Percentiles rank a stretch among this genome's conserved stretches.
phyloP scores from a whole-genome alignment of 2,888 invertebrate species.

The Xylota sylvarum region DNA sequence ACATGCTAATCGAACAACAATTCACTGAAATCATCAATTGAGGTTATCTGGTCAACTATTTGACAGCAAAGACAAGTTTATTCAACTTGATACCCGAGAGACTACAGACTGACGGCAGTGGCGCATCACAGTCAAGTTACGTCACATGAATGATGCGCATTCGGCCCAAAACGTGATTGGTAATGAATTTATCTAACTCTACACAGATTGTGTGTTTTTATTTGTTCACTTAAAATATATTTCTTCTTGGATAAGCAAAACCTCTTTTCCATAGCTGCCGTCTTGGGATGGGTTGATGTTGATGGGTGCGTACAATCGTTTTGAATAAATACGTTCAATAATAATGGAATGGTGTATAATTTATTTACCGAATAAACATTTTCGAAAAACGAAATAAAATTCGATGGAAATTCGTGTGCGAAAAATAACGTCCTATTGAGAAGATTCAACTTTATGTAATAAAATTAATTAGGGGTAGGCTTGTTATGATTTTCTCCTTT shows the following conservation, averaged over 20 bases:
- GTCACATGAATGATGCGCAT: slow-evolving; percentile 20
- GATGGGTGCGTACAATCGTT: slow-evolving; percentile 10
- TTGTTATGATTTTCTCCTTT: slow-evolving; percentile 11
- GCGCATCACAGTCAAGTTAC: slow-evolving; percentile 44
- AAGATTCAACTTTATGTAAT: slow-evolving; percentile 10
- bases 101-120: background rate
- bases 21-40: slow-evolving; percentile 67
- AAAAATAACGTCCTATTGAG: slow-evolving; percentile 12
- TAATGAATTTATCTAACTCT: slow-evolving; percentile 64
- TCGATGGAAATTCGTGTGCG: slow-evolving; percentile 26
- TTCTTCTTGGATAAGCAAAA: slow-evolving; percentile 28
- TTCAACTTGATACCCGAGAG: slow-evolving; percentile 48
- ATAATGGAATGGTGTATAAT: background rate
- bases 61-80: slow-evolving; percentile 53
- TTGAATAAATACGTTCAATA: slow-evolving; percentile 9
- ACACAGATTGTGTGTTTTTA: slow-evolving; percentile 24
- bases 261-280: background rate
- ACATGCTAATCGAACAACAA: slow-evolving; percentile 55
- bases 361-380: slow-evolving; percentile 23
- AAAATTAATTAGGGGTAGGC: slow-evolving; percentile 2
- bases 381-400: background rate
- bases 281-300: background rate
- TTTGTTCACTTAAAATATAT: slow-evolving; percentile 20
- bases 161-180: slow-evolving; percentile 21
- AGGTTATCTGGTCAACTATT: slow-evolving; percentile 54